Conservation (phyloP, 2,888 invertebrate species). For the Clunio marinus region DNA sequence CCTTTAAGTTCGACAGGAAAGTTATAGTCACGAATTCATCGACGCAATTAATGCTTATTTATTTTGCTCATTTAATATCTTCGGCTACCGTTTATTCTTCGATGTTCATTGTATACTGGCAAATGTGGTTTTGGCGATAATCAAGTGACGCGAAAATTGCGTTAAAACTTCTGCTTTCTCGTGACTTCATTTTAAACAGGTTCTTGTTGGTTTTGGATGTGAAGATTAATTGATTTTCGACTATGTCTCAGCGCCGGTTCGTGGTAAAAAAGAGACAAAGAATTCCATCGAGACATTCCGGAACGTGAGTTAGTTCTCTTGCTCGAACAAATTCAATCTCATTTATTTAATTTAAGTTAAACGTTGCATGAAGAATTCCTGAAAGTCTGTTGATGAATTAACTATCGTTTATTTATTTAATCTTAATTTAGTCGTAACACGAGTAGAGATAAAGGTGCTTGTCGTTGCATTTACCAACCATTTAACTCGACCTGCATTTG, state of each 20-base stretch:
- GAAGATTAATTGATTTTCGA: conserved; percentile 14
- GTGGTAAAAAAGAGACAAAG: no score
- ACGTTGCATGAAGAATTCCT: conserved; percentile 5
- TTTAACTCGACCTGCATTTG: conserved; percentile 2
- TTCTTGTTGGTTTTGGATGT: not conserved
- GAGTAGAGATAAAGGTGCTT: conserved; percentile 23
- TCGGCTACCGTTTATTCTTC: conserved; percentile 26
- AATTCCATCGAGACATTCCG: not conserved
- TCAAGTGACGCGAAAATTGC: conserved; percentile 15
- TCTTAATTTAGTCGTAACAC: conserved; percentile 39
- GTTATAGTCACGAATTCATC: conserved; percentile 31
- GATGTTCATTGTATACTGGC: not conserved
- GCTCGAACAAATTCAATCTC: conserved; percentile 37
- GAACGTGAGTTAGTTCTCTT: conserved; percentile 3
- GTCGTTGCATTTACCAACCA: conserved; percentile 5
- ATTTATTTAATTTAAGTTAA: conserved; percentile 34
- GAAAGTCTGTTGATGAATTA: conserved; percentile 26
- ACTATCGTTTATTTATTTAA: conserved; percentile 37
- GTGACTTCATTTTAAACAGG: conserved; percentile 25
- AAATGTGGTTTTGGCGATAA: not conserved
- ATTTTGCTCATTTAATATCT: conserved; percentile 12
- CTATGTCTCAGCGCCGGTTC: not conserved
- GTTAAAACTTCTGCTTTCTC: conserved; percentile 2
- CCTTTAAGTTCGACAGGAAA: conserved; percentile 10
- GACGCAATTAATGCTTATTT: conserved; percentile 34